phyloP scores from a whole-genome alignment of 2,113 vertebrate species.

The Sakesphorus luctuosus region DNA sequence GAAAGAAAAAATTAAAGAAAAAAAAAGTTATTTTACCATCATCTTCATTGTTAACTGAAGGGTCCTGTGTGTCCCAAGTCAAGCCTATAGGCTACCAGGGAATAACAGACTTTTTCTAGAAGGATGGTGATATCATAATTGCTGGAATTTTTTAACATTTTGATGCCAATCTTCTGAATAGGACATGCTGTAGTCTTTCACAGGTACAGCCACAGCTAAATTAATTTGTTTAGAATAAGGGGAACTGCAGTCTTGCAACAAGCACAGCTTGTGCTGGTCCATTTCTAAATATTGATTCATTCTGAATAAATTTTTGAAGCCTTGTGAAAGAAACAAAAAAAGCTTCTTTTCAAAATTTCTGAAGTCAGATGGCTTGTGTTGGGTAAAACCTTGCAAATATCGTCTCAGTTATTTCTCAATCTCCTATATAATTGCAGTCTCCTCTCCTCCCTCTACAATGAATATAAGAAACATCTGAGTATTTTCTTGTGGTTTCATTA shows the following conservation, averaged over 20 bases:
- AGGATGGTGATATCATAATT: neutral
- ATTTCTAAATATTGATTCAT: neutral
- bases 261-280: neutral
- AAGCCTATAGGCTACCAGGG: neutral
- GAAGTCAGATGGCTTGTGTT: neutral
- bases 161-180: neutral
- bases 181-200: neutral
- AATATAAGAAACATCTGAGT: slow-evolving; percentile 8
- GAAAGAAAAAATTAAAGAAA: neutral
- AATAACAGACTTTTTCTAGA: neutral
- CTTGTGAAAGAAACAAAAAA: neutral
- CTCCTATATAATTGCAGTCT: neutral
- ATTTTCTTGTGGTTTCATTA: slow-evolving; percentile 52
- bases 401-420: neutral
- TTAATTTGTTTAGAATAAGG: neutral
- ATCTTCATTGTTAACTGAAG: neutral
- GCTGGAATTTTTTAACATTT: neutral
- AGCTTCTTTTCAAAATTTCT: neutral
- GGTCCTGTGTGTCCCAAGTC: neutral
- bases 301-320: neutral
- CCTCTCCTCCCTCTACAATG: neutral
- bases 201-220: neutral
- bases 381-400: neutral
- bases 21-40: neutral
- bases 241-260: neutral